phyloP scores from a whole-genome alignment of 2,797 vertebrate species.

The Tenualosa ilisha region DNA sequence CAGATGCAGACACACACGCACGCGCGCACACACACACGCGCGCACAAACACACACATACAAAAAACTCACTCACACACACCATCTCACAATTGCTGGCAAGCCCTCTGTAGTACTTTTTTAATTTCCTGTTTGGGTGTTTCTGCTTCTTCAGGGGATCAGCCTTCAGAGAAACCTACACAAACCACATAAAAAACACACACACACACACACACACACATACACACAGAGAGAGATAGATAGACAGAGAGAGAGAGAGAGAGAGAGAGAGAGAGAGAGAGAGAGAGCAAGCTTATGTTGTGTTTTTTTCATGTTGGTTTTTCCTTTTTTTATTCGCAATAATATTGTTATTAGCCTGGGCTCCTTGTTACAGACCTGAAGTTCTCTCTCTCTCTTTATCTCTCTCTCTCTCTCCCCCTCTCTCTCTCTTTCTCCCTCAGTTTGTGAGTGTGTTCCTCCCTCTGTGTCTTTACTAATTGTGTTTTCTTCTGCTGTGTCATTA shows the following conservation, averaged over 20 bases:
- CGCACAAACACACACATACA: background rate
- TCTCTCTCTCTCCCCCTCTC: background rate
- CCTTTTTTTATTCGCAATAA: constrained; percentile 53
- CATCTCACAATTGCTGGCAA: background rate
- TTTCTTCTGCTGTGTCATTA: constrained; percentile 14
- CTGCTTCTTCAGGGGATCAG: background rate
- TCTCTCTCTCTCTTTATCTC: background rate
- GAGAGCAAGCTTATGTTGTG: background rate
- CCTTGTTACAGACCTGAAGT: too few relatives aligned
- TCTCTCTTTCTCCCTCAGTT: background rate
- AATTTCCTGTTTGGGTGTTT: constrained; percentile 11
- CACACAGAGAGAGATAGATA: background rate
- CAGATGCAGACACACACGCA: background rate
- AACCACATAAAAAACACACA: background rate
- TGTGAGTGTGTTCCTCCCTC: constrained; percentile 33
- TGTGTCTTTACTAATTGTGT: constrained; percentile 15
- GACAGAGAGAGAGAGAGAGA: too few relatives aligned
- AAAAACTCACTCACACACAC: background rate
- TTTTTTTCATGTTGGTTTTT: background rate
- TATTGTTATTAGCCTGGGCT: constrained; percentile 39
- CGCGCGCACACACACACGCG: background rate
- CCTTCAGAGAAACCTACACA: background rate
- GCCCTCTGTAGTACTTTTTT: background rate
- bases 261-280: background rate
- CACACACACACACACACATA: background rate